Evolutionary conservation across 2,113 vertebrate genomes (phyloP).

Genomic region (Sturnira hondurensis): DNA sequence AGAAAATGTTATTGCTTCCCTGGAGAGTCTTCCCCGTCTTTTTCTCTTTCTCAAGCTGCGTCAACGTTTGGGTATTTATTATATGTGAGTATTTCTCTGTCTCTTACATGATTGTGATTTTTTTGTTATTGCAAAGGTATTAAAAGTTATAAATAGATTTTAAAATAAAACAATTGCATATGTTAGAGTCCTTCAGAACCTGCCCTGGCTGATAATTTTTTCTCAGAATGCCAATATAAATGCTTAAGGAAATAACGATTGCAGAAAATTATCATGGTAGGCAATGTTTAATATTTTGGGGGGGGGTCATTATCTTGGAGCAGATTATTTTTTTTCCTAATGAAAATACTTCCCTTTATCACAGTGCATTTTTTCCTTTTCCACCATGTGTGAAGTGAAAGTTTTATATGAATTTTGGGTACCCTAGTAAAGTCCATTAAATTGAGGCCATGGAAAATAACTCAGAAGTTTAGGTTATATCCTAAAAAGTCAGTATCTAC

Average conservation of each 20-base stretch:
- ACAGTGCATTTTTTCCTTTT: conserved; percentile 53
- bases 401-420: background rate
- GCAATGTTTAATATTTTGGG: conserved; percentile 31
- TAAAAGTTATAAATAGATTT: conserved; percentile 38
- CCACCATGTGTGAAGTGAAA: conserved; percentile 46
- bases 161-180: background rate
- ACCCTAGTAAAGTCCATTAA: background rate
- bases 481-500: background rate
- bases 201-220: background rate
- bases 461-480: background rate
- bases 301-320: conserved; percentile 16
- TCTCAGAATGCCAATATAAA: conserved; percentile 11
- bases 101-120: background rate
- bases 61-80: background rate
- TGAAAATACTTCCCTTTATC: conserved; percentile 52
- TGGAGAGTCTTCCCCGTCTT: background rate
- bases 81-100: background rate
- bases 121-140: conserved; percentile 11
- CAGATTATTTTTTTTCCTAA: conserved; percentile 30
- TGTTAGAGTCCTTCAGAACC: conserved; percentile 48
- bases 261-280: conserved; percentile 11
- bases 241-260: background rate
- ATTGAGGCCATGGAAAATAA: background rate
- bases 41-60: background rate
- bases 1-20: background rate